Conservation (phyloP, 2,113 vertebrate species). For the Hylia prasina region DNA sequence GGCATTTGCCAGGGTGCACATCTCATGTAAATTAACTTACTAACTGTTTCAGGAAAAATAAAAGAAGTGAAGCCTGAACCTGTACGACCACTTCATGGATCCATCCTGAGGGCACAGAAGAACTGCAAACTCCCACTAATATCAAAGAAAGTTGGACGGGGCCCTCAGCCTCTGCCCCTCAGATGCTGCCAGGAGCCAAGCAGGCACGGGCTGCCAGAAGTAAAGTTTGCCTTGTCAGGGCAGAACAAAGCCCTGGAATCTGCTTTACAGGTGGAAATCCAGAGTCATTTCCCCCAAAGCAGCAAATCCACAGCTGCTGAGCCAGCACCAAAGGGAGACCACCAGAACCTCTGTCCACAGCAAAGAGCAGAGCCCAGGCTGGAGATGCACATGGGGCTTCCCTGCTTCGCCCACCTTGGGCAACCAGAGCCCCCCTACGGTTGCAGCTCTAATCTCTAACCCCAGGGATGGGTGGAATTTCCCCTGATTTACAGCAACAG, state of each 20-base stretch:
- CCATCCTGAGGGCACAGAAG: conserved; percentile 21
- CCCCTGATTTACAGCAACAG: conserved; percentile 19
- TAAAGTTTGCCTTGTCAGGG: not conserved
- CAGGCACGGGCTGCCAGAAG: not conserved
- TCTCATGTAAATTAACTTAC: conserved; percentile 82
- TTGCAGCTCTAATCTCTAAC: not conserved
- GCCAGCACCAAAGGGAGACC: not conserved
- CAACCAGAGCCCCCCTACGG: not conserved
- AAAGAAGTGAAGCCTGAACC: conserved; percentile 48
- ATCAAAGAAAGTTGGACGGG: not conserved
- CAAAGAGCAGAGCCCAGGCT: not conserved
- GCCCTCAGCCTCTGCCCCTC: not conserved
- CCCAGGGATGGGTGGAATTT: conserved; percentile 18
- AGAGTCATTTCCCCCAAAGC: not conserved
- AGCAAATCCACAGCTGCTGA: not conserved
- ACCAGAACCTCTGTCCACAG: not conserved
- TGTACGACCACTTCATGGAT: conserved; percentile 33
- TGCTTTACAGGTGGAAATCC: conserved; percentile 47
- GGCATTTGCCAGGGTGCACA: conserved; percentile 78
- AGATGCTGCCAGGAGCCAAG: not conserved
- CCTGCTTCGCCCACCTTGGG: not conserved
- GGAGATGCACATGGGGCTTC: accelerated
- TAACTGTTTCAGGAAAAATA: conserved; percentile 55
- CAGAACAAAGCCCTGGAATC: conserved; percentile 47
- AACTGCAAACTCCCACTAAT: conserved; percentile 7